Base-by-base conservation (phyloP, 2,888 invertebrate genomes). In the Lymantria monacha region DNA sequence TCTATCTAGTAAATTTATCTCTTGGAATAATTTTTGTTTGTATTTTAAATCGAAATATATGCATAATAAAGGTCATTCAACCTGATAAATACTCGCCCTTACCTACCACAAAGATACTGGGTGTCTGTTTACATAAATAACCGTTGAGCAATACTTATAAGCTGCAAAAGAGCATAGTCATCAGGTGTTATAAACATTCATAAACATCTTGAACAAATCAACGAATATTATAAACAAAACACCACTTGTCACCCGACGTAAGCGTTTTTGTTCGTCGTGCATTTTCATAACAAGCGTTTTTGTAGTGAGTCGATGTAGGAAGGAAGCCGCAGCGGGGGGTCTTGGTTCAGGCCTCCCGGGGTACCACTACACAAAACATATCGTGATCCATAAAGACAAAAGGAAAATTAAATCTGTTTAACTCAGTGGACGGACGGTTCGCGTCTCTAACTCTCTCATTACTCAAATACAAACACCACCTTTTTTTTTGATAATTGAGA, bases 381-480 rank as follows among this genome's bases (percentile, higher is more conserved):
- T 86, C 90, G 90, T 90, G 90, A 89, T 88, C 86, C 87, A 83
- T 81, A 88, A 87, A 90, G 87, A 90, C 89, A 91, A 90, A 91
- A 90, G 87, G 79, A 89, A 85, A 86, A 85, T 88, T 86, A 83
- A 87, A 85, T 85, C 81, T 83, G 82, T 85, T 78, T 80, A 82
- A 76, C 82, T 85, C 83, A 74, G 73, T 79, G 77, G 78, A 79
- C 74, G 72, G 69, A 69, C 71, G 71, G 69, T 68, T 70, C 72
- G 66, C 59, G 61, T 62, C 62, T 64, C 59, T 63, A 62, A 59
- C 12, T 14, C 41, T 41, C 41, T 7, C 38, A 38, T 38, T 11
- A 49, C 60, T 61, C 57, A 55, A 63, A 62, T 56, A 56, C 53
- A 62, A 53, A 55, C 62, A 56, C 53, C 5, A 57, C 53, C 49